Conservation (phyloP, 2,113 vertebrate species). For the Limanda limanda region DNA sequence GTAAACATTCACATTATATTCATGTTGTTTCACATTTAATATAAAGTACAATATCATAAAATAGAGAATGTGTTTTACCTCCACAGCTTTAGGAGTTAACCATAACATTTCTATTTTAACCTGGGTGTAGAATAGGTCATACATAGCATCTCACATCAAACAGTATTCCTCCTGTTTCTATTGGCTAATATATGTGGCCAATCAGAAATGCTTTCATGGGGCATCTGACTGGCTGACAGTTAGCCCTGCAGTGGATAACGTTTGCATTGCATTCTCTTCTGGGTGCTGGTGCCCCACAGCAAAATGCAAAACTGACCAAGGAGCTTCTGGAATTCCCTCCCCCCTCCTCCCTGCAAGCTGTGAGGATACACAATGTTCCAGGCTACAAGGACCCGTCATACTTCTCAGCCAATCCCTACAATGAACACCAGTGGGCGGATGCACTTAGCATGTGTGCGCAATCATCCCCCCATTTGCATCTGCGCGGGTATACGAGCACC, state of each 20-base stretch:
- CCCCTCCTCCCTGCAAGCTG: constrained; percentile 12
- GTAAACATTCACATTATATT: neutral
- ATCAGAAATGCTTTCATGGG: constrained; percentile 45
- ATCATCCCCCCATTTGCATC: neutral
- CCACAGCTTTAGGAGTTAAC: neutral
- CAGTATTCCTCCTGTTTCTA: constrained; percentile 21
- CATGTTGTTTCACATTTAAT: neutral
- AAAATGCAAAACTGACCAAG: constrained; percentile 12
- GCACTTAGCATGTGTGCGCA: constrained; percentile 53
- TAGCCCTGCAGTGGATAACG: neutral
- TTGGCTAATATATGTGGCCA: constrained; percentile 58
- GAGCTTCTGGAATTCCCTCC: constrained; percentile 19
- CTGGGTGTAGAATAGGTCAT: constrained; percentile 2
- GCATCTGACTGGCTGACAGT: constrained; percentile 3
- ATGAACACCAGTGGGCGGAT: constrained; percentile 46
- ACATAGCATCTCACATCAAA: constrained; percentile 34
- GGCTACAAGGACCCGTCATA: constrained; percentile 12
- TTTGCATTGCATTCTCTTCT: constrained; percentile 4
- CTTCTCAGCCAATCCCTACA: constrained; percentile 67
- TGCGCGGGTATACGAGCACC: neutral
- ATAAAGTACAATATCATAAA: neutral
- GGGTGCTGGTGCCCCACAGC: neutral
- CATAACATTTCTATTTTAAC: neutral
- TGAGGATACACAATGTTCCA: constrained; percentile 45
- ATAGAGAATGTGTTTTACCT: neutral